Base-by-base conservation (phyloP, 2,888 invertebrate species). In the Thymelicus lineola region DNA sequence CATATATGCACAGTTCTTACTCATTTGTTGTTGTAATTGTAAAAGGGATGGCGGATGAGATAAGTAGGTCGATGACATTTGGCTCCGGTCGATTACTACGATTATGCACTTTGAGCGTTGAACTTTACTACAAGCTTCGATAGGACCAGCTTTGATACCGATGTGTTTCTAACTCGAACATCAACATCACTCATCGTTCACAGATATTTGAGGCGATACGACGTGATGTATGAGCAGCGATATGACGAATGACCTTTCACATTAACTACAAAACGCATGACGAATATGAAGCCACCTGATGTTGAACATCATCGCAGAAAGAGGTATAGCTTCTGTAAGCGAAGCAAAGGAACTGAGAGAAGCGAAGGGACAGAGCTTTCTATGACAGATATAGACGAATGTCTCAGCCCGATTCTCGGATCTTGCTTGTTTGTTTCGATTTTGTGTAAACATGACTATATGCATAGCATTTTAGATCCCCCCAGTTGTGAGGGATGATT, bases 31-130 rank as follows among this genome's bases (percentile, higher is more conserved):
- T 93, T 91, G 90, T 92, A 90, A 92, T 93, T 93, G 91, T 91
- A 91, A 91, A 91, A 93, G 93, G 93, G 93, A 93, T 93, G 91
- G 90, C 93, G 93, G 93, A 91, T 91, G 93, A 93, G 93, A 93
- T 93, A 93, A 92, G 80, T 91, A 86, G 93, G 91, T 89, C 93
- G 91, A 91, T 92, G 93, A 93, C 93, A 90, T 91, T 89, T 90
- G 90, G 90, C 93, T 90, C 89, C 91, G 88, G 84, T 85, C 87
- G 91, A 93, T 92, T 92, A 92, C 85, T 86, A 87, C 90, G 93
- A 93, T 93, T 93, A 93, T 93, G 93, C 91, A 93, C 93, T 91
- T 89, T 92, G 93, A 88, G 90, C 91, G 86, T 91, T 93, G 93
- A 93, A 93, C 93, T 92, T 93, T 91, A 86, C 86, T 86, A 87